Evolutionary conservation across 2,113 vertebrate genomes (phyloP).

Genomic region (Pardalotus punctatus): DNA sequence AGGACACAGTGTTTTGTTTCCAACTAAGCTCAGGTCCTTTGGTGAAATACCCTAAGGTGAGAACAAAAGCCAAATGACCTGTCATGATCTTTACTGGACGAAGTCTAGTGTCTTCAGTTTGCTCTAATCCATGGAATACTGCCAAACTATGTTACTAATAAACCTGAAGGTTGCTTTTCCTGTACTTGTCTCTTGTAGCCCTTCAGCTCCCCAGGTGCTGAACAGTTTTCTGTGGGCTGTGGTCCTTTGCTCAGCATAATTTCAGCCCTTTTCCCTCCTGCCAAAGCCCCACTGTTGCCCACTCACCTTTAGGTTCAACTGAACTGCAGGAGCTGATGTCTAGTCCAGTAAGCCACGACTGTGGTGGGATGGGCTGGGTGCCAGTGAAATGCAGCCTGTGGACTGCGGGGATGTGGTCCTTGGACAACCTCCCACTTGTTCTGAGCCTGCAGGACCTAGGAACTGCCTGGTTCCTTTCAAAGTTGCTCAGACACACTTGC

Average conservation of each 20-base stretch:
- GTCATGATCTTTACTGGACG: not conserved
- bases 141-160: not conserved
- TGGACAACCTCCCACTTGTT: not conserved
- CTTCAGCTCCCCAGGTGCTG: not conserved
- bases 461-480: not conserved
- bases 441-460: not conserved
- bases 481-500: not conserved
- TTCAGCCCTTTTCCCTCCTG: not conserved
- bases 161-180: not conserved
- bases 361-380: not conserved
- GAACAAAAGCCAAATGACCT: not conserved
- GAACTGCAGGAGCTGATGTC: not conserved
- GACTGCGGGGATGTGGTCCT: rapidly evolving
- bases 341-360: not conserved
- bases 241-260: not conserved
- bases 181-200: not conserved
- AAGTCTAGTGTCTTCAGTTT: not conserved
- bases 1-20: not conserved
- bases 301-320: not conserved
- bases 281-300: not conserved
- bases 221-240: not conserved
- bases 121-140: not conserved
- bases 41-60: not conserved
- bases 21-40: not conserved
- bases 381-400: not conserved